Conservation (phyloP, 2,888 invertebrate genomes). For the Adela reaumurella region DNA sequence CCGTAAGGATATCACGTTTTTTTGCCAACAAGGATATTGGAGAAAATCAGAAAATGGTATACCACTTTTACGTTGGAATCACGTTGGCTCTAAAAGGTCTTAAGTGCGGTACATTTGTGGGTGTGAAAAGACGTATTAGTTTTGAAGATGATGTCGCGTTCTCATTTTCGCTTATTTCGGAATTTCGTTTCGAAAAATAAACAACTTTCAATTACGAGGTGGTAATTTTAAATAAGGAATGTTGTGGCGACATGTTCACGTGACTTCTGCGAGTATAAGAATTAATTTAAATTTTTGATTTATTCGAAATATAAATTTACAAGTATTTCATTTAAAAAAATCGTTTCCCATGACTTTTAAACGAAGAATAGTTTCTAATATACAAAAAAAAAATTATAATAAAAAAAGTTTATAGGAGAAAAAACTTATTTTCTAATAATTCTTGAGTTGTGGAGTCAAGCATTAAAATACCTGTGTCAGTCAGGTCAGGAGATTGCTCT, state of each 20-base stretch:
- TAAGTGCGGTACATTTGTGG: conserved; percentile 6
- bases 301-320: too few relatives aligned
- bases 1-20: conserved; percentile 23
- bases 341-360: too few relatives aligned
- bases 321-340: too few relatives aligned
- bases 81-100: conserved; percentile 11
- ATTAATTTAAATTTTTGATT: too few relatives aligned
- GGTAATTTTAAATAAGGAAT: conserved; percentile 17
- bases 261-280: too few relatives aligned
- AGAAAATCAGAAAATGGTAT: conserved; percentile 39
- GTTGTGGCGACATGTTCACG: not conserved
- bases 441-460: too few relatives aligned
- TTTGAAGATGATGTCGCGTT: not conserved
- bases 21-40: conserved; percentile 13
- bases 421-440: too few relatives aligned
- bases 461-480: too few relatives aligned
- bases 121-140: not conserved
- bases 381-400: too few relatives aligned
- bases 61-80: conserved; percentile 22
- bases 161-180: not conserved
- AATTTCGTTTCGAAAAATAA: conserved; percentile 8
- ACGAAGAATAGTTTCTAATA: too few relatives aligned
- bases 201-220: conserved; percentile 22
- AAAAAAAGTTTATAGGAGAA: too few relatives aligned
- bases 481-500: too few relatives aligned